A percentile compares a stretch with the other conserved stretches of the same genome.
Conservation (phyloP, 2,888 invertebrate genomes). For the Hypselothyrea guttata region DNA sequence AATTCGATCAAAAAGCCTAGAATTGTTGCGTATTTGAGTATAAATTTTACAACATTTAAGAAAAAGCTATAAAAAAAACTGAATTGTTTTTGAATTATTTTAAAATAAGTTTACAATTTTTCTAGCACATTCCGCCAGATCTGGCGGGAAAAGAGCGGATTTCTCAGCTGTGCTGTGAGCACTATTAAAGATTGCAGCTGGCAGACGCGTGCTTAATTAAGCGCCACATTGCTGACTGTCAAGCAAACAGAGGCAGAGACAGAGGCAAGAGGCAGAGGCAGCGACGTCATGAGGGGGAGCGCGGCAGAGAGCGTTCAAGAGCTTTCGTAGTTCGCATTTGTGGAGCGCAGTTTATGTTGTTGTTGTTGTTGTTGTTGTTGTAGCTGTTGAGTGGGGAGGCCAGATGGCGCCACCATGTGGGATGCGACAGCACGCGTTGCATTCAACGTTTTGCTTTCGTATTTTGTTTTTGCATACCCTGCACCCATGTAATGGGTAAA, state of each 20-base stretch:
- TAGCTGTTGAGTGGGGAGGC: slow-evolving; percentile 19
- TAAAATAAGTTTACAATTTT: too few relatives aligned
- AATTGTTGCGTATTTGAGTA: too few relatives aligned
- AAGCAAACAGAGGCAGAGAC: slow-evolving; percentile 12
- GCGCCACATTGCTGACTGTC: slow-evolving; percentile 51
- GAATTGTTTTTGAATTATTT: too few relatives aligned
- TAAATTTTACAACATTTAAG: too few relatives aligned
- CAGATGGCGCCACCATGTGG: slow-evolving; percentile 34
- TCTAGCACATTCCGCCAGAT: too few relatives aligned
- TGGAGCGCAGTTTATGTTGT: slow-evolving; percentile 23
- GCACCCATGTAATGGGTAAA: too few relatives aligned
- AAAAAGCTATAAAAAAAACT: too few relatives aligned
- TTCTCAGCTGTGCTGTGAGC: neutral
- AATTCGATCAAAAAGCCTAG: too few relatives aligned
- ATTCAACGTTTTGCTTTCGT: slow-evolving; percentile 21
- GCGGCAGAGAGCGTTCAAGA: slow-evolving; percentile 14
- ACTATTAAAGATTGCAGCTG: slow-evolving; percentile 30
- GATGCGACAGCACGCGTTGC: slow-evolving; percentile 38
- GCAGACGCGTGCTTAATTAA: slow-evolving; percentile 68
- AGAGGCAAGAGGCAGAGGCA: slow-evolving; percentile 6
- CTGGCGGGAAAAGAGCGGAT: too few relatives aligned
- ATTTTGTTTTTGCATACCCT: too few relatives aligned
- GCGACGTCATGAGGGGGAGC: slow-evolving; percentile 3
- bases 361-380: slow-evolving; percentile 1
- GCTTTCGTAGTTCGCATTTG: too few relatives aligned